Conservation (phyloP, 2,888 invertebrate genomes). For the Mycalesis mineus region DNA sequence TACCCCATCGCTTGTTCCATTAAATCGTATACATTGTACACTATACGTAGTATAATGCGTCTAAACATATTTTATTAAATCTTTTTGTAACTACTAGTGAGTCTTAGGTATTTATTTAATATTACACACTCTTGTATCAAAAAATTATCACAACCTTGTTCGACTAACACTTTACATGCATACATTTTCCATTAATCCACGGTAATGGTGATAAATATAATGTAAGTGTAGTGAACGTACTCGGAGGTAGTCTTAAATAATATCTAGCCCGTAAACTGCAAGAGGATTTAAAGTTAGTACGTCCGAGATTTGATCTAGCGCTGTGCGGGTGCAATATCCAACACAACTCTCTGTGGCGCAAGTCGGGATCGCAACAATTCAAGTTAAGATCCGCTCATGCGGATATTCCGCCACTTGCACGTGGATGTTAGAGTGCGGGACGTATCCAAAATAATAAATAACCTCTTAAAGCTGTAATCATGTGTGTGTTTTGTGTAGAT, state of each 20-base stretch:
- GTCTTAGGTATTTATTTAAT: too few species aligned
- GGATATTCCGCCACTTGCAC: conserved; percentile 18
- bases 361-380: conserved; percentile 28
- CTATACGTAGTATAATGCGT: too few species aligned
- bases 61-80: too few species aligned
- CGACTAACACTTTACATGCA: too few species aligned
- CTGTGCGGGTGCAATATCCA: conserved; percentile 9
- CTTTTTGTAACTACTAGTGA: too few species aligned
- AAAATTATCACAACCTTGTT: too few species aligned
- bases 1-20: too few species aligned
- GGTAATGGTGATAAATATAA: neutral
- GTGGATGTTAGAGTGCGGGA: conserved; percentile 4
- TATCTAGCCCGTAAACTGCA: neutral
- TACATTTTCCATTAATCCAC: too few species aligned
- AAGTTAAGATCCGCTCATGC: conserved; percentile 25
- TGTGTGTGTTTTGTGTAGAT: too few species aligned
- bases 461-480: too few species aligned
- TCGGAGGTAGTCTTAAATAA: neutral
- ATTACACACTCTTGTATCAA: too few species aligned
- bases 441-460: neutral
- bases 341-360: conserved; percentile 12
- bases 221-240: neutral
- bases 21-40: too few species aligned
- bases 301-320: conserved; percentile 11
- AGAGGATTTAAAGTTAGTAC: neutral